phyloP scores from a whole-genome alignment of 2,113 vertebrate genomes.

The Anguilla rostrata region DNA sequence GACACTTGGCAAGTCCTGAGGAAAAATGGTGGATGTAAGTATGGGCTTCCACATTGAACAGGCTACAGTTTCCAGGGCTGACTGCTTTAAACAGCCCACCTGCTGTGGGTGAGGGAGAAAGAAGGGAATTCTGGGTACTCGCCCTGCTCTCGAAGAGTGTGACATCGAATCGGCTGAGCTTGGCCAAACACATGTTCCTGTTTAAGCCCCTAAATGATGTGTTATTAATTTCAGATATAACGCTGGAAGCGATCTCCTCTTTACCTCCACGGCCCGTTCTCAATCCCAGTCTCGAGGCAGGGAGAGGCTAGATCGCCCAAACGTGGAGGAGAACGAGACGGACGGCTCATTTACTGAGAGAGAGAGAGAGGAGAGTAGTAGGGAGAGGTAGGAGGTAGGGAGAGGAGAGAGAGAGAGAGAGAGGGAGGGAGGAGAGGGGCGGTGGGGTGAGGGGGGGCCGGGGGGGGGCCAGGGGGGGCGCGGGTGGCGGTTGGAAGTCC shows the following conservation, averaged over 20 bases:
- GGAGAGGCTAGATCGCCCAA: background rate
- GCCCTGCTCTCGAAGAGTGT: background rate
- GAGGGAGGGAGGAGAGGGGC: too few species aligned
- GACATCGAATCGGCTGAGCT: background rate
- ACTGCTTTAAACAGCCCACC: background rate
- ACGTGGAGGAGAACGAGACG: constrained; percentile 28
- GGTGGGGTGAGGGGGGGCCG: too few species aligned
- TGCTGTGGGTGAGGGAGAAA: background rate
- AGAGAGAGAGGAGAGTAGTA: constrained; percentile 3
- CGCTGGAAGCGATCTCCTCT: constrained; percentile 16
- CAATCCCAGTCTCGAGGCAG: background rate
- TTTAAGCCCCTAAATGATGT: constrained; percentile 30
- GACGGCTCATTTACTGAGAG: constrained; percentile 41
- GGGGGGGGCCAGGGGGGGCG: too few species aligned
- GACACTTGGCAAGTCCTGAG: too few species aligned
- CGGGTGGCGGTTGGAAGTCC: background rate
- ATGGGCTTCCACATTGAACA: background rate
- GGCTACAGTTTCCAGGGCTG: background rate
- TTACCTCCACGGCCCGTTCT: constrained; percentile 15
- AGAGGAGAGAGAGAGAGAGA: background rate
- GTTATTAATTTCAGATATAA: constrained; percentile 34
- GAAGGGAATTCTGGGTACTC: background rate
- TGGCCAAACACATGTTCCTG: constrained; percentile 18
- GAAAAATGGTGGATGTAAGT: too few species aligned
- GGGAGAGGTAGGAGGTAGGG: too few species aligned